Evolutionary conservation across 2,797 vertebrate species (phyloP).

Genomic region (Tapera naevia): DNA sequence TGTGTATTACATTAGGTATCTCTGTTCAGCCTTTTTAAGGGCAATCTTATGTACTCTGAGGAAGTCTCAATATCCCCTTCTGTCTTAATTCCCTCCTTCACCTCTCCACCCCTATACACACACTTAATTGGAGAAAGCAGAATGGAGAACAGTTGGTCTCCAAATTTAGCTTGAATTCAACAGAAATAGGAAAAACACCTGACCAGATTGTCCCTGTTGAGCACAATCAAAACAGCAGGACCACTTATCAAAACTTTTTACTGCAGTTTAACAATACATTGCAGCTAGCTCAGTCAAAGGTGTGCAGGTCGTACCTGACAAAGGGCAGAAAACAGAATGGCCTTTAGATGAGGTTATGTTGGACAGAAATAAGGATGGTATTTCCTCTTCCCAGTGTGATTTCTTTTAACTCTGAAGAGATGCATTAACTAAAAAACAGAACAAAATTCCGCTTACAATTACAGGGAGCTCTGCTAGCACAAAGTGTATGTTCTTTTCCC

Average conservation of each 20-base stretch:
- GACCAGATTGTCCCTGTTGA: neutral
- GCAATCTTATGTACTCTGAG: neutral
- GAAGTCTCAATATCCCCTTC: neutral
- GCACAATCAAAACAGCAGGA: neutral
- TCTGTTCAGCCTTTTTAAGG: neutral
- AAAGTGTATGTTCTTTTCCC: neutral
- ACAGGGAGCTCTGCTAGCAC: neutral
- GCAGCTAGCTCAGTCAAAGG: neutral
- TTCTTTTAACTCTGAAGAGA: neutral
- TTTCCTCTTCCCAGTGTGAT: neutral
- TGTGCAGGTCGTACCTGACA: neutral
- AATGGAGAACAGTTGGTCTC: neutral
- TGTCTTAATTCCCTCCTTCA: neutral
- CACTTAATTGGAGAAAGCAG: slow-evolving; percentile 2
- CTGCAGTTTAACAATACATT: neutral
- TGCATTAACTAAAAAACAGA: neutral
- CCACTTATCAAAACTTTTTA: neutral
- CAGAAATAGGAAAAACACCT: neutral
- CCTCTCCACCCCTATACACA: neutral
- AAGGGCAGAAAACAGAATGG: neutral
- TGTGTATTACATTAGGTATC: neutral
- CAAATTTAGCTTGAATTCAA: slow-evolving; percentile 25
- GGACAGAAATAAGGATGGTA: neutral
- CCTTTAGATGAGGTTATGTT: neutral
- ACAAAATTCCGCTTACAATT: neutral